phyloP scores from a whole-genome alignment of 2,888 invertebrate species.

The Vesta saturnalis region DNA sequence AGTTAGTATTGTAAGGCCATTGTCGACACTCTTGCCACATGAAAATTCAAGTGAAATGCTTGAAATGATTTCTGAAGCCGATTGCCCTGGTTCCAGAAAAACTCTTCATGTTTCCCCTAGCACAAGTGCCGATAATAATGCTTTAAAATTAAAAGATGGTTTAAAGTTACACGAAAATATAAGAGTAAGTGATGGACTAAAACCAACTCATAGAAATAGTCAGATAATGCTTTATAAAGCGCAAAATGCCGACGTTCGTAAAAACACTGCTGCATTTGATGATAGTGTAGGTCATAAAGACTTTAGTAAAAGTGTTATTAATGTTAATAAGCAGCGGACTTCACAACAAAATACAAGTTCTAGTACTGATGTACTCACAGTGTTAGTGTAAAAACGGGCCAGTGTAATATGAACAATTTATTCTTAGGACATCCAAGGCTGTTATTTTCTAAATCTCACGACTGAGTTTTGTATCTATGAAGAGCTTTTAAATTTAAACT shows the following conservation, averaged over 20 bases:
- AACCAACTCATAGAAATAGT: slow-evolving; percentile 66
- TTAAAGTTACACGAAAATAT: slow-evolving; percentile 47
- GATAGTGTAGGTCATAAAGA: slow-evolving; percentile 73
- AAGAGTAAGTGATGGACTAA: slow-evolving; percentile 57
- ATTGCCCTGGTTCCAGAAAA: slow-evolving; percentile 62
- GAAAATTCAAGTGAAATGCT: slow-evolving; percentile 68
- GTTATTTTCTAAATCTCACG: slow-evolving; percentile 27
- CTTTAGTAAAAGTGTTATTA: slow-evolving; percentile 79
- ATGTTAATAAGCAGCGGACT: slow-evolving; percentile 64
- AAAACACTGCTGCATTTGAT: slow-evolving; percentile 77
- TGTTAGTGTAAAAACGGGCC: slow-evolving; percentile 64
- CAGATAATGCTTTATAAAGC: slow-evolving; percentile 83
- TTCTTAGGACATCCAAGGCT: slow-evolving; percentile 24
- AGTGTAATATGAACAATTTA: slow-evolving; percentile 49
- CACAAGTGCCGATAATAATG: slow-evolving; percentile 56
- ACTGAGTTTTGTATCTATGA: slow-evolving; percentile 12
- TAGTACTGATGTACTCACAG: slow-evolving; percentile 65
- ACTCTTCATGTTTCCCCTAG: slow-evolving; percentile 62
- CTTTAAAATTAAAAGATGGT: slow-evolving; percentile 54
- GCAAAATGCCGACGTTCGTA: slow-evolving; percentile 84
- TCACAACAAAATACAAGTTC: slow-evolving; percentile 55
- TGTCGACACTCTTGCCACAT: slow-evolving; percentile 61
- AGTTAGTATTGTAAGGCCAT: slow-evolving; percentile 61
- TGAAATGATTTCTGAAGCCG: slow-evolving; percentile 70
- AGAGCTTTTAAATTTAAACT: not conserved